Evolutionary conservation across 2,888 invertebrate genomes (phyloP), one percentile per base, ranked within the genome.

Genomic region (Cheilosia pagana): DNA sequence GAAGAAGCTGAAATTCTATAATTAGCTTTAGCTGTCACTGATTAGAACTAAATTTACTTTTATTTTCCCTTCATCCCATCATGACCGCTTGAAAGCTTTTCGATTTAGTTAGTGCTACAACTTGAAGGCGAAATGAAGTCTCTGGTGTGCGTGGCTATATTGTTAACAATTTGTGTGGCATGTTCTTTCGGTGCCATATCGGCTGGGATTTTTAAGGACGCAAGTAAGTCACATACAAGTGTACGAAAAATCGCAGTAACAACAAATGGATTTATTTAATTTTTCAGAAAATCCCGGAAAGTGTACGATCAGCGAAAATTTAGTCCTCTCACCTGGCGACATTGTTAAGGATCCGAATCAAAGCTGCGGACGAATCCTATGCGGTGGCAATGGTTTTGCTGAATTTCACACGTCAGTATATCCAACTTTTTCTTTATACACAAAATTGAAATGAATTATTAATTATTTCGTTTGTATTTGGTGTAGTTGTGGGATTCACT

Each of bases 211-310:
- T 59, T 39, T 28, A 41, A n/a, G 7, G 41, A 14, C 23, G n/a
- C 59, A 39, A 59, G 59, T 59, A 8, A 59, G 39, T 59, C 14
- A 23, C 12, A 8, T 12, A 12, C 4, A 35, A 3, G 3, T 14
- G n/a, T n/a, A 7, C 10, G 7, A 3, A 19, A 12, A 16, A 19
- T 39, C 8, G 5, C 6, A 6, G 6, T 41, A 12, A 21, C 4
- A 10, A 23, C 6, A 8, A 16, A 16, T 25, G 3, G 21, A 14
- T 19, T n/a, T 41, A 0, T 59, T 31, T n/a, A 7, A 35, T 4
- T n/a, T 25, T n/a, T 16, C 10, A 31, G 50, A 16, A n/a, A 21
- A 65, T 50, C 63, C 63, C 14, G 63, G 63, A 0, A 63, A 63
- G 14, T 63, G 63, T n/a, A 48, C 48, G 25, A 35, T 63, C 8